These are phyloP conservation scores for Lepilemur septentrionalis DNA, from an alignment of 2,797 vertebrate species.

Conservation along the genomic window DNA sequence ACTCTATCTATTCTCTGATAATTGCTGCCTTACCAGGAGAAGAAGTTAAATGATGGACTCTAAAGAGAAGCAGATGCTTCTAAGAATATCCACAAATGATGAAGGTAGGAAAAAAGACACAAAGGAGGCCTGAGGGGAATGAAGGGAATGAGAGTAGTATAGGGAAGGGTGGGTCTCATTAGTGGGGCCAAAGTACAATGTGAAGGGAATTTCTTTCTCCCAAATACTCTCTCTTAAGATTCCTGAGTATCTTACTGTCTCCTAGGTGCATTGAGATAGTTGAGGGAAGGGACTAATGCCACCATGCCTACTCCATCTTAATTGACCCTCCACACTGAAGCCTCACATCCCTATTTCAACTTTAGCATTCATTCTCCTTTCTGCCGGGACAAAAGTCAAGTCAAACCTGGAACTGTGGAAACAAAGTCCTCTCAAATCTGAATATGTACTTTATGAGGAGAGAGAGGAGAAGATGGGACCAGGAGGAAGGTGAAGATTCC, in stretches of 20 bases:
- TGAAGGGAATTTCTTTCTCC: conserved; percentile 23
- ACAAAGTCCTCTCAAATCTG: conserved; percentile 39
- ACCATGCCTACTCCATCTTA: not conserved
- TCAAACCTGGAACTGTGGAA: not conserved
- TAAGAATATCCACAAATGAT: not conserved
- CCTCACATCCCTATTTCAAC: not conserved
- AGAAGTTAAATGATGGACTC: not conserved
- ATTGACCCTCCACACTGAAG: not conserved
- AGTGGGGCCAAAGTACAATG: not conserved
- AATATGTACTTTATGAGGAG: not conserved
- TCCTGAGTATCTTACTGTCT: not conserved
- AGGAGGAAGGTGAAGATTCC: not conserved
- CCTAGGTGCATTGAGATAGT: not conserved
- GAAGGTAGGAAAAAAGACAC: not conserved
- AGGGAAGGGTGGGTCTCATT: not conserved
- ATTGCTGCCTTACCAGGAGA: conserved; percentile 1
- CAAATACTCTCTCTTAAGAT: not conserved
- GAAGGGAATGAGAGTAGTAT: not conserved
- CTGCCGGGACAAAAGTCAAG: conserved; percentile 14
- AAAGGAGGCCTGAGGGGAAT: not conserved
- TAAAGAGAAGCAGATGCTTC: not conserved
- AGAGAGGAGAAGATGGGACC: not conserved
- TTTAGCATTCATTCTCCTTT: conserved; percentile 3
- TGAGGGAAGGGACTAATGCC: not conserved
- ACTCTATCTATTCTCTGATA: not conserved